Base-by-base conservation (phyloP, 1,140 invertebrate genomes). In the Apis florea region DNA sequence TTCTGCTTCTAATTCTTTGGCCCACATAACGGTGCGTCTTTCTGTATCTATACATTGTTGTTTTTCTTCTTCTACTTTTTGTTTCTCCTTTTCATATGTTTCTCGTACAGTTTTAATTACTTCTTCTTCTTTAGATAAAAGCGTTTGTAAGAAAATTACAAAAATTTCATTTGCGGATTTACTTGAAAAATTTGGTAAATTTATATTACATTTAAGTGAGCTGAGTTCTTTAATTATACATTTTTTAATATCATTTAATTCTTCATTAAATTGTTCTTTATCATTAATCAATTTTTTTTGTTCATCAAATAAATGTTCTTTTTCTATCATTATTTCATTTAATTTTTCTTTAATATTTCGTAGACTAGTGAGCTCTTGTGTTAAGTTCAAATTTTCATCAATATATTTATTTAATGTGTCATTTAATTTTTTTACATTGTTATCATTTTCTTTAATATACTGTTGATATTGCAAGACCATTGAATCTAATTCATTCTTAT, bases 101-200 rank as follows among this genome's bases (percentile, higher is more conserved):
- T 90, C 79, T 15, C 82, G 85, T 21, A 93, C 59, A 6, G 59
- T 72, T 49, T 90, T 85, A 0, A 92, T 78, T 5, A 93, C 71
- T 74, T 93, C 92, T 3, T 83, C 31, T 73, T 94, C 92, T 49
- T 92, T 93, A 2, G 81, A 64, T 69, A 93, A 68, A 8, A 94
- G 79, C 1, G 86, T 86, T 11, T 89, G 83, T 8, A 92, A 10
- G 10, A 93, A 90, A 5, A 81, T 26, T 6, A 61, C 8, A n/a
- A 93, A 91, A 17, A 93, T 73, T 21, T 91, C 89, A 12, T 70
- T 81, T 15, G 88, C 68, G 5, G 85, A 82, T 81, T 90, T 89
- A 19, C 85, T 64, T 17, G 53, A 8, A 1, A 88, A 83, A n/a
- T 88, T 71, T 5, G 83, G 19, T 1, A 49, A 24, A 19, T 79